These are phyloP conservation scores for Drosophila burlai DNA, from an alignment of 1,140 invertebrate genomes.

Conservation along the genomic window DNA sequence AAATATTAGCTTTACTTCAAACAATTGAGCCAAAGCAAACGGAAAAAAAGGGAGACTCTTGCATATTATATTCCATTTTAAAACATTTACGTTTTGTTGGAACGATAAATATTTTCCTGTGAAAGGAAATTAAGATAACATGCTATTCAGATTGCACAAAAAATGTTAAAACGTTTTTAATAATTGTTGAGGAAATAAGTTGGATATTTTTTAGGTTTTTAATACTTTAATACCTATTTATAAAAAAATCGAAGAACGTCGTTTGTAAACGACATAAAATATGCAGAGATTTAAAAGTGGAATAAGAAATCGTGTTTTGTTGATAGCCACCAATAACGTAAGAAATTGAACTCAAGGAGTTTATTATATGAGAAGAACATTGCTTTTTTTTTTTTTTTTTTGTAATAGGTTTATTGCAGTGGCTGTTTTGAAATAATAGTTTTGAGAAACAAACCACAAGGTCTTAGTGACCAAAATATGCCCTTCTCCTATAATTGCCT, in stretches of 20 bases:
- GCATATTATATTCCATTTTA: neutral
- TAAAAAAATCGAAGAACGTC: neutral
- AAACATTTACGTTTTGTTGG: neutral
- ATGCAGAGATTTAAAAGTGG: neutral
- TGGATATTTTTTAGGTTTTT: neutral
- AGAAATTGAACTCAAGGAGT: too few species aligned
- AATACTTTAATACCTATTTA: too few species aligned
- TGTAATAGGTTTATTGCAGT: too few species aligned
- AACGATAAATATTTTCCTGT: neutral
- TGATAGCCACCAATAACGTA: too few species aligned
- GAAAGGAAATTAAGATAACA: too few species aligned
- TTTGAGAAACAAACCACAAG: constrained; percentile 20
- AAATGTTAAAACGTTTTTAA: neutral
- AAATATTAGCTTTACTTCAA: constrained; percentile 5
- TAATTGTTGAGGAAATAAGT: neutral
- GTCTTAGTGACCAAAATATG: constrained; percentile 32
- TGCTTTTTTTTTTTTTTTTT: too few species aligned
- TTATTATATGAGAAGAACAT: too few species aligned
- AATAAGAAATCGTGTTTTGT: too few species aligned
- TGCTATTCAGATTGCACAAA: too few species aligned
- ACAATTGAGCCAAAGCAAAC: neutral
- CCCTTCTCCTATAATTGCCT: constrained; percentile 42
- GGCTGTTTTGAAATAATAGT: constrained; percentile 35
- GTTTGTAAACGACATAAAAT: neutral
- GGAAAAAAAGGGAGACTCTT: neutral